Base-by-base conservation (phyloP, 2,888 invertebrate genomes). In the Trichopoda pennipes region DNA sequence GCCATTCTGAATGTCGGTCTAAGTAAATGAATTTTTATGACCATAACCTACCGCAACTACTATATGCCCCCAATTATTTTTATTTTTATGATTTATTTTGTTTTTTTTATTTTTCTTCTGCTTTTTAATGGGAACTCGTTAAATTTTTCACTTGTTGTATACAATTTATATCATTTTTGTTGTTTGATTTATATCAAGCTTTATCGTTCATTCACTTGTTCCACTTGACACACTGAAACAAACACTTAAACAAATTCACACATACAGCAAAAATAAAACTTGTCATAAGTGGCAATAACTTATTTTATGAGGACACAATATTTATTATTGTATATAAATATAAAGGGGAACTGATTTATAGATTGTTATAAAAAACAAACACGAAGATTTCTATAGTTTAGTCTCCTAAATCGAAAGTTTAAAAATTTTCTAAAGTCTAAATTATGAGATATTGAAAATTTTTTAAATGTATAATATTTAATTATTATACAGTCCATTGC, bases 31-130 rank as follows among this genome's bases (percentile, higher is more conserved):
- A 7, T 21, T 53, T 53, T 44, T 49, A 58, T 56, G 66, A 44
- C 80, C 85, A 78, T 73, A 89, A 88, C 89, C 89, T 88, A 87
- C 87, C 87, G 75, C 87, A 88, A 88, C 69, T 88, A 86, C 72
- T 61, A 38, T 56, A 64, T 74, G 44, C 69, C 49, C 60, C 53
- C 42, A 1, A 12, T 44, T 44, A 28, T 28, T 28, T 28, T 28
- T 28, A 28, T 28, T 28, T 28, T 28, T 28, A 28, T 28, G n/a
- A n/a, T n/a, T n/a, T n/a, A n/a, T n/a, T n/a, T n/a, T n/a, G n/a
- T n/a, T n/a, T n/a, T n/a, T n/a, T n/a, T n/a, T n/a, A n/a, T n/a
- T n/a, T 28, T 28, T 8, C 16, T 14, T 14, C 0, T 44, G 2
- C 2, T 44, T 44, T 44, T n/a, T 16, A 74, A 75, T 47, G 60